phyloP scores from a whole-genome alignment of 2,113 vertebrate species.

The Mobula hypostoma region DNA sequence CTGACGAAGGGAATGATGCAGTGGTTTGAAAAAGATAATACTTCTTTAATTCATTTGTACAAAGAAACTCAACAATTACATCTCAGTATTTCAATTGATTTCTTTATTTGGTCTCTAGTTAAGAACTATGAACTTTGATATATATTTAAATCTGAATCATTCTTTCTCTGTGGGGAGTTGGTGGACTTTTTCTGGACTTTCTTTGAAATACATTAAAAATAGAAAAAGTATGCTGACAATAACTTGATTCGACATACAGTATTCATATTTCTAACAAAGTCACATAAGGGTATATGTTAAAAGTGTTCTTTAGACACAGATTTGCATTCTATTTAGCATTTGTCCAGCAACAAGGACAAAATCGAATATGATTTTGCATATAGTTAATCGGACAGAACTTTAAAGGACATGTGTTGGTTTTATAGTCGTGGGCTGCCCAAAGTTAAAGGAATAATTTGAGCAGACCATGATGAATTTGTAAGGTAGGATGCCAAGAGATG shows the following conservation, averaged over 20 bases:
- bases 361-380: not conserved
- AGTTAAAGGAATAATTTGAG: not conserved
- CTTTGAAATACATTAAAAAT: conserved; percentile 3
- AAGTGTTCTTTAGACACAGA: not conserved
- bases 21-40: conserved; percentile 30
- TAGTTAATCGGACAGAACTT: not conserved
- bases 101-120: not conserved
- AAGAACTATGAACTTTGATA: conserved; percentile 33
- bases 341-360: not conserved
- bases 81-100: conserved; percentile 32
- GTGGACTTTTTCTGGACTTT: not conserved
- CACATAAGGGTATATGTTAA: not conserved
- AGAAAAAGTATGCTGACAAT: not conserved
- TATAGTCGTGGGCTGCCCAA: not conserved
- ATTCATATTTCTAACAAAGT: not conserved
- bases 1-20: conserved; percentile 33
- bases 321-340: not conserved
- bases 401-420: not conserved
- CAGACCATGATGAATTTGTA: not conserved
- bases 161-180: not conserved
- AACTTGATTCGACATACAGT: too few relatives aligned
- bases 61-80: conserved; percentile 23
- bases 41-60: conserved; percentile 27
- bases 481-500: not conserved
- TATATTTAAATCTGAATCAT: conserved; percentile 15